Conservation (phyloP, 2,797 vertebrate genomes). For the Sebastiscus tertius region DNA sequence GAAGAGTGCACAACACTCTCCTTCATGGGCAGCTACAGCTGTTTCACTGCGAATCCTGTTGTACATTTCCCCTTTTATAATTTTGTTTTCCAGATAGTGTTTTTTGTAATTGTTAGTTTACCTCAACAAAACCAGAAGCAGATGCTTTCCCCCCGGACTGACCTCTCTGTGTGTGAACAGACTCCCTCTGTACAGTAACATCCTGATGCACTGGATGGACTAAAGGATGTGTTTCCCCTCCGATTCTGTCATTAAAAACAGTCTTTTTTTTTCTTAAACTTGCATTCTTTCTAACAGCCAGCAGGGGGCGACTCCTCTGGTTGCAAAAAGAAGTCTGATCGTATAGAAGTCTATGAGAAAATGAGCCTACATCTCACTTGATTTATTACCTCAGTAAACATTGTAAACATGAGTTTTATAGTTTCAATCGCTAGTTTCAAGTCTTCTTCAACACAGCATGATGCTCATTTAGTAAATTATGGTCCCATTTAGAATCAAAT, state of each 20-base stretch:
- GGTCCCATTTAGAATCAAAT: too few relatives aligned
- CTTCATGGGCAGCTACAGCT: constrained; percentile 46
- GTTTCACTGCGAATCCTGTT: constrained; percentile 45
- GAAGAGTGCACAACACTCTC: constrained; percentile 18
- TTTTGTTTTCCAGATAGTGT: constrained; percentile 27
- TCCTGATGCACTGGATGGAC: constrained; percentile 5
- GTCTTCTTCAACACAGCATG: too few relatives aligned
- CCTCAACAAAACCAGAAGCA: constrained; percentile 17
- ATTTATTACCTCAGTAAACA: too few relatives aligned
- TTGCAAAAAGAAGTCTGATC: too few relatives aligned
- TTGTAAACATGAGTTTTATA: too few relatives aligned
- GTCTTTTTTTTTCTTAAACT: constrained; percentile 23
- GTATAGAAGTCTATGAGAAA: too few relatives aligned
- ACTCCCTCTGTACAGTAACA: constrained; percentile 32
- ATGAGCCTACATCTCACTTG: too few relatives aligned
- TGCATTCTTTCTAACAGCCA: too few relatives aligned
- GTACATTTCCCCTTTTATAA: constrained; percentile 61
- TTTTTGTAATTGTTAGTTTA: constrained; percentile 51
- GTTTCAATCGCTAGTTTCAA: too few relatives aligned
- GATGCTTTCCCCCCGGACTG: constrained; percentile 32
- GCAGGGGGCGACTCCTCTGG: too few relatives aligned
- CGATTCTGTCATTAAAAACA: constrained; percentile 59
- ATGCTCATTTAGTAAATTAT: too few relatives aligned
- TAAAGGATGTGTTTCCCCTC: constrained; percentile 9
- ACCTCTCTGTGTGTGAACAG: constrained; percentile 26